Conservation (phyloP, 2,888 invertebrate species). For the Seladonia tumulorum region DNA sequence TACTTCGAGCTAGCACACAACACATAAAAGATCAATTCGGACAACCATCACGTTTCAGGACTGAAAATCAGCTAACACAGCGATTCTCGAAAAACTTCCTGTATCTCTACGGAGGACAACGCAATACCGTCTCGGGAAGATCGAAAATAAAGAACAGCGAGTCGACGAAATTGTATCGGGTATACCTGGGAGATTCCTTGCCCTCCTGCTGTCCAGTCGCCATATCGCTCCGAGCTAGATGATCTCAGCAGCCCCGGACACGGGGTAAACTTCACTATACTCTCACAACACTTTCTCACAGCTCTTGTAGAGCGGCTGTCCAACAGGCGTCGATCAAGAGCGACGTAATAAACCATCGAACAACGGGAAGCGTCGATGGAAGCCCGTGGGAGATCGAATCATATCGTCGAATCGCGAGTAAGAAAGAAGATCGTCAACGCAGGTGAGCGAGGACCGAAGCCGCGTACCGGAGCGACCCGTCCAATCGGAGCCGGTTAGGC, state of each 20-base stretch:
- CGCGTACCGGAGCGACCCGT: background rate
- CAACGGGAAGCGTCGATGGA: background rate
- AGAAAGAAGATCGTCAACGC: background rate
- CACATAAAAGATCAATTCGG: background rate
- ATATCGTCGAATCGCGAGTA: background rate
- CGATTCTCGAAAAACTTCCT: background rate
- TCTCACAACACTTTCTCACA: slow-evolving; percentile 65
- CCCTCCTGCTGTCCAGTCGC: slow-evolving; percentile 80
- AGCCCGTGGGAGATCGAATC: background rate
- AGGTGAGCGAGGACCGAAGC: background rate
- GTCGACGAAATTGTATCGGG: slow-evolving; percentile 2
- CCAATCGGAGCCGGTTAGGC: background rate
- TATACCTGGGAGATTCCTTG: slow-evolving; percentile 83
- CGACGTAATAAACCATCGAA: slow-evolving; percentile 12
- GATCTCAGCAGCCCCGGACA: slow-evolving; percentile 41
- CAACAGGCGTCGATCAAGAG: slow-evolving; percentile 30
- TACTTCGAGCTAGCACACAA: background rate
- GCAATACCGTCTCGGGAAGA: background rate
- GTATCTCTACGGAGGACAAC: background rate
- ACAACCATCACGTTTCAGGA: background rate
- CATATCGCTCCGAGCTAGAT: slow-evolving; percentile 71
- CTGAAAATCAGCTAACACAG: background rate
- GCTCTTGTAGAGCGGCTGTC: slow-evolving; percentile 26
- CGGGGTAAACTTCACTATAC: slow-evolving; percentile 57
- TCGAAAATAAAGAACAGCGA: background rate